phyloP scores from a whole-genome alignment of 2,888 invertebrate species.

The Abrostola tripartita region DNA sequence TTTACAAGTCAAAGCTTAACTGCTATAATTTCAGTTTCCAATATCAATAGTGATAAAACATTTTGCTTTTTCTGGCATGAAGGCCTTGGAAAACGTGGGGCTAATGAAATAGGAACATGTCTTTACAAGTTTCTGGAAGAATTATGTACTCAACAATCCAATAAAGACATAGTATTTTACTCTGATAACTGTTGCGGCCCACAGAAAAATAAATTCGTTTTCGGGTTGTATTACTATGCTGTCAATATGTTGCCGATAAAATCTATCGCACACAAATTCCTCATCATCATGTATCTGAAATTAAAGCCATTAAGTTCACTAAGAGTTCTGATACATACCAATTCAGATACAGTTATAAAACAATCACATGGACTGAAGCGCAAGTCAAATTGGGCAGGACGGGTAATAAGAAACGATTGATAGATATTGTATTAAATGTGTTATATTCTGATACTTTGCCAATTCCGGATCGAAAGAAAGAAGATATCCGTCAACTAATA shows the following conservation, averaged over 20 bases:
- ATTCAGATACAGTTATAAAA: conserved; percentile 15
- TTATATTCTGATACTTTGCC: conserved; percentile 22
- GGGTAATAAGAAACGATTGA: conserved; percentile 2
- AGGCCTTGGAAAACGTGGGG: conserved; percentile 43
- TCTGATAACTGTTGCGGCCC: conserved; percentile 50
- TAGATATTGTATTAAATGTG: conserved; percentile 18
- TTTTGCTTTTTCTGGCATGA: conserved; percentile 47
- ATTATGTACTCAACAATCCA: conserved; percentile 23
- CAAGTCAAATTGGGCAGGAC: conserved; percentile 1
- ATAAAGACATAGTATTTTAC: conserved; percentile 42
- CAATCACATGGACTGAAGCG: conserved; percentile 5
- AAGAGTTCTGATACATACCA: conserved; percentile 36
- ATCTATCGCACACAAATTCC: conserved; percentile 38
- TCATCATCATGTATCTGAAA: conserved; percentile 43
- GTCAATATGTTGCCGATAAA: conserved; percentile 36
- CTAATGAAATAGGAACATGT: conserved; percentile 51
- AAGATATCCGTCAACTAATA: conserved; percentile 31
- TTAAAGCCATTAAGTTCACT: conserved; percentile 29
- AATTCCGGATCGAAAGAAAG: conserved; percentile 26
- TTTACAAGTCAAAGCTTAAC: conserved; percentile 25
- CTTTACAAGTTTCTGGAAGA: conserved; percentile 45
- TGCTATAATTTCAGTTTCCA: conserved; percentile 26
- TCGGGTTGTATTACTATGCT: conserved; percentile 43
- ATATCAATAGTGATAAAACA: conserved; percentile 33
- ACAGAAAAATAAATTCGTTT: conserved; percentile 47